These are phyloP conservation scores for Drosophila tani DNA, from an alignment of 1,140 invertebrate genomes.

Conservation along the genomic window DNA sequence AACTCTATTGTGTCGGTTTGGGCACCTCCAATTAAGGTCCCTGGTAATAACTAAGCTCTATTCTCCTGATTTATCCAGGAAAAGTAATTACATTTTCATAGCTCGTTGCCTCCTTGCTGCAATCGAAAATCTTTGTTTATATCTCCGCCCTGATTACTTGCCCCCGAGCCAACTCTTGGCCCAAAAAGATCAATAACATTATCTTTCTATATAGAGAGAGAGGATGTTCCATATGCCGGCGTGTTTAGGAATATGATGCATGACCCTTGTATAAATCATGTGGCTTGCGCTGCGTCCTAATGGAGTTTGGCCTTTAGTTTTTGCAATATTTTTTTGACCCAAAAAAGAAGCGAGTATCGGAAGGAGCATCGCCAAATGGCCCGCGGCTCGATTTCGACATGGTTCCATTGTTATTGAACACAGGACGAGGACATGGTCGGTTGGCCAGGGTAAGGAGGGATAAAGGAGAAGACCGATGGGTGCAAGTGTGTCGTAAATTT, in stretches of 20 bases:
- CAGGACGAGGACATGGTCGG: not conserved
- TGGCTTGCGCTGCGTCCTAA: conserved; percentile 58
- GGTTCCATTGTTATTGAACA: conserved; percentile 61
- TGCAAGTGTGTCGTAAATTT: conserved; percentile 62
- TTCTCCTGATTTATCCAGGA: not conserved
- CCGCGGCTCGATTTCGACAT: conserved; percentile 65
- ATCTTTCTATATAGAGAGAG: conserved; percentile 20
- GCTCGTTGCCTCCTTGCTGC: conserved; percentile 1
- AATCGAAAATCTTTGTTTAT: conserved; percentile 15
- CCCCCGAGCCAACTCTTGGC: conserved; percentile 6
- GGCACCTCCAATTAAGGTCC: not conserved
- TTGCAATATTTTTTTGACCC: conserved; percentile 63
- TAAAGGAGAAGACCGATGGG: conserved; percentile 34
- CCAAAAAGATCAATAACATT: conserved; percentile 40
- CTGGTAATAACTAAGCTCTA: no score
- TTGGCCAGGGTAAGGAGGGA: conserved; percentile 6
- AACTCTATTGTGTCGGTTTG: not conserved
- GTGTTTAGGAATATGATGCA: conserved; percentile 60
- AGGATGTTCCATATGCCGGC: conserved; percentile 12
- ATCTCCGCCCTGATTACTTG: conserved; percentile 11
- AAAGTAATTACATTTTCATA: conserved; percentile 13
- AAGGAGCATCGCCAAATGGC: conserved; percentile 35
- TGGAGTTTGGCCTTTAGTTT: conserved; percentile 71
- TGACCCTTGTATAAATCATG: conserved; percentile 71
- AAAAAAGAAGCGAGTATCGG: conserved; percentile 21